phyloP scores from a whole-genome alignment of 2,797 vertebrate genomes.

The Notamacropus eugenii region DNA sequence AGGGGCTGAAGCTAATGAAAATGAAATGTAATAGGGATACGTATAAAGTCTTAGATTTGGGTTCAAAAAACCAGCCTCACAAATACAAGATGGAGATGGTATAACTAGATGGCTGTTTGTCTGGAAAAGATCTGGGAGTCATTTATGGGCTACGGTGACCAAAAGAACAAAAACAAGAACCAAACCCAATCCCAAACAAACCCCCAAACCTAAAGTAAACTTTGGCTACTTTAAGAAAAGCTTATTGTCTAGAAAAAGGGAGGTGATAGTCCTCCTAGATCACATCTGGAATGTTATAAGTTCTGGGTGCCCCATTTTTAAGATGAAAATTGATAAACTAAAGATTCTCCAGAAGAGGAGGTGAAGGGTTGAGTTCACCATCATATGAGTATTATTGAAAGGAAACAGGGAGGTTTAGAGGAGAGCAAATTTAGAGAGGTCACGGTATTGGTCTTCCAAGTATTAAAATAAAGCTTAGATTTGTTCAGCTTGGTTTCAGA shows the following conservation, averaged over 20 bases:
- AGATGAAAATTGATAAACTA: background rate
- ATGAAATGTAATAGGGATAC: background rate
- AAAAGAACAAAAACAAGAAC: background rate
- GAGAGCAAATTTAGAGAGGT: background rate
- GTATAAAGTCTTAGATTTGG: background rate
- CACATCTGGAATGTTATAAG: background rate
- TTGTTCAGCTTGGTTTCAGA: background rate
- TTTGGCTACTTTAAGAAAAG: background rate
- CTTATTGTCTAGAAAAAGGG: background rate
- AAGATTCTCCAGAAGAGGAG: background rate
- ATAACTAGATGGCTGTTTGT: background rate
- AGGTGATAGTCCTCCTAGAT: background rate
- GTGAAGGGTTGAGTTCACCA: background rate
- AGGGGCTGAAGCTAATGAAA: background rate
- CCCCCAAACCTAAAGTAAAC: background rate
- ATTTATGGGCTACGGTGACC: no score
- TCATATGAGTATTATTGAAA: background rate
- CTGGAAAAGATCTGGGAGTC: background rate
- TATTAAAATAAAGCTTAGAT: background rate
- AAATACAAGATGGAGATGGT: background rate
- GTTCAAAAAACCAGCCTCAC: background rate
- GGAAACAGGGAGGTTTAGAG: background rate
- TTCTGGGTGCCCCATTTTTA: background rate
- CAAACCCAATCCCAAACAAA: background rate
- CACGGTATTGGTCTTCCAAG: background rate